Conservation (phyloP, 2,888 invertebrate species). For the Argyresthia albistria region DNA sequence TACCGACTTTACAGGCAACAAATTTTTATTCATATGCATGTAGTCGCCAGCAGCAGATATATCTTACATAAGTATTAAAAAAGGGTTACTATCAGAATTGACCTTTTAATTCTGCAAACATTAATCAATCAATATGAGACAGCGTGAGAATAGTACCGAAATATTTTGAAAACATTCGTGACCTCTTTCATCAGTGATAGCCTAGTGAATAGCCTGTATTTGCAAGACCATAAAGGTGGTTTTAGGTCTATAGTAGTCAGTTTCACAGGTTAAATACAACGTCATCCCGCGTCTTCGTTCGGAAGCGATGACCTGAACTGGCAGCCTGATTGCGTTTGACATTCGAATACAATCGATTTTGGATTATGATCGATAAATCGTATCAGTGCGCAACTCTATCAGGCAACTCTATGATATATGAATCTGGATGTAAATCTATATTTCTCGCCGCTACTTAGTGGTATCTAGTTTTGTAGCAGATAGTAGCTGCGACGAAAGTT, state of each 20-base stretch:
- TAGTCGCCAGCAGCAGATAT: no score
- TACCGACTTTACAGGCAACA: no score
- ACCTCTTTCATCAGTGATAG: neutral
- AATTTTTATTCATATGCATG: no score
- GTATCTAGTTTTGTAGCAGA: no score
- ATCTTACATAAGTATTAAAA: no score
- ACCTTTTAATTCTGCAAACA: neutral
- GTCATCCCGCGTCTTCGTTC: slow-evolving; percentile 59
- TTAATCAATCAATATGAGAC: neutral
- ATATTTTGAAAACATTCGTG: neutral
- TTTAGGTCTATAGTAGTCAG: neutral
- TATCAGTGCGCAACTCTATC: neutral
- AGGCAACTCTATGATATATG: no score
- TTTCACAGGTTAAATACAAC: slow-evolving; percentile 11
- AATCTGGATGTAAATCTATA: no score
- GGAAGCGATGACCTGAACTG: slow-evolving; percentile 62
- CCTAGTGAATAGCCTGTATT: neutral
- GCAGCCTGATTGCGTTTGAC: slow-evolving; percentile 57
- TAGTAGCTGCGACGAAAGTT: no score
- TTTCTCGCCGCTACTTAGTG: no score
- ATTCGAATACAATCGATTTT: slow-evolving; percentile 62
- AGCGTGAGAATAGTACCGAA: neutral
- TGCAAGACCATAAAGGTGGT: neutral
- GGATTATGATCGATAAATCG: slow-evolving; percentile 6
- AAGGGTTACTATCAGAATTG: neutral